phyloP scores from a whole-genome alignment of 2,797 vertebrate species.

The Tragopan temminckii region DNA sequence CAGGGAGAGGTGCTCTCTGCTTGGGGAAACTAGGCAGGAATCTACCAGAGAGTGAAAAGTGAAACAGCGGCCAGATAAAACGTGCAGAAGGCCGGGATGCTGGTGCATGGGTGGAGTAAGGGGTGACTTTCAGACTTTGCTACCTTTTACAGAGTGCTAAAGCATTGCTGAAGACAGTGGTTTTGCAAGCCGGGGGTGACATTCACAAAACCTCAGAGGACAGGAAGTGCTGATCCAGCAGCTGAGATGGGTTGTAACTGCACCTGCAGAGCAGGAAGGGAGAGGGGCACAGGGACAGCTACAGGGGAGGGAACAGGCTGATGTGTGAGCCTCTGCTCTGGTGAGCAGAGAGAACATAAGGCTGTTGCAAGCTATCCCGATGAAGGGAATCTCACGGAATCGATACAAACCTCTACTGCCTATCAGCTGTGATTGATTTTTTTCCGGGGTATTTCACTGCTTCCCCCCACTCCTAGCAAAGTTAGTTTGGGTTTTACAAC shows the following conservation, averaged over 20 bases:
- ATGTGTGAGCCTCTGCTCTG: no score
- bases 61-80: not conserved
- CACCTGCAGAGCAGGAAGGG: not conserved
- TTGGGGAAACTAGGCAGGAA: not conserved
- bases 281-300: not conserved
- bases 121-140: accelerated
- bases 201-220: slow-evolving; percentile 37
- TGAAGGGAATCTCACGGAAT: not conserved
- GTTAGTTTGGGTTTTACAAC: not conserved
- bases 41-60: not conserved
- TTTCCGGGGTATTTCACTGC: not conserved
- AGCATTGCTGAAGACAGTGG: not conserved
- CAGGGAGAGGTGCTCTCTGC: not conserved
- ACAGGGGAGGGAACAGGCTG: not conserved
- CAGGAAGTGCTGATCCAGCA: slow-evolving; percentile 55
- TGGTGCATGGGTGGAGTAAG: not conserved
- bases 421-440: not conserved
- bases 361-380: accelerated
- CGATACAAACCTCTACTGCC: not conserved
- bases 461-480: not conserved
- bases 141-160: not conserved
- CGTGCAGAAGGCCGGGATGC: not conserved
- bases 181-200: slow-evolving; percentile 37
- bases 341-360: accelerated
- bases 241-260: not conserved